These are phyloP conservation scores for Scarus forsteni DNA, from an alignment of 2,797 vertebrate genomes.

Conservation along the genomic window DNA sequence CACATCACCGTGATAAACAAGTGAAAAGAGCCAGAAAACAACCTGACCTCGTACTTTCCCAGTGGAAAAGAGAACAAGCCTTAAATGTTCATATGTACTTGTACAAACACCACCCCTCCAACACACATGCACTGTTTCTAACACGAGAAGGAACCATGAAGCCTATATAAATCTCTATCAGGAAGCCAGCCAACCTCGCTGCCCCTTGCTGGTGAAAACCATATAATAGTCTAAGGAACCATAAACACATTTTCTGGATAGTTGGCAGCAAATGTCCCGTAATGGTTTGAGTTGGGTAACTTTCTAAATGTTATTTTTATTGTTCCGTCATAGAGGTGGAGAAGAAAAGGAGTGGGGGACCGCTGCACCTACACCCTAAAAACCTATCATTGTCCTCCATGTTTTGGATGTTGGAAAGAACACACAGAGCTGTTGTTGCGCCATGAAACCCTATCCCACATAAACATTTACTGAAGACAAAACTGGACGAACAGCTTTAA, in stretches of 20 bases:
- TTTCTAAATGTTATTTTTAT: slow-evolving; percentile 80
- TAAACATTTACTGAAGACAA: slow-evolving; percentile 65
- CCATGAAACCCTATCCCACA: slow-evolving; percentile 50
- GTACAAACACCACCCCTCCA: slow-evolving; percentile 30
- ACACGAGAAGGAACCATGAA: slow-evolving; percentile 61
- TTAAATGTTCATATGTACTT: slow-evolving; percentile 46
- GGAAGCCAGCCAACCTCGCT: slow-evolving; percentile 76
- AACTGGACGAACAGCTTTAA: slow-evolving; percentile 70
- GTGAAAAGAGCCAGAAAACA: slow-evolving; percentile 33
- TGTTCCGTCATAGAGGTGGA: slow-evolving; percentile 54
- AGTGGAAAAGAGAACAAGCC: slow-evolving; percentile 56
- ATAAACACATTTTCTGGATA: slow-evolving; percentile 86
- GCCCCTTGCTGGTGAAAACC: slow-evolving; percentile 78
- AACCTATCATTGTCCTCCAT: slow-evolving; percentile 23
- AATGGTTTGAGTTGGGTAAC: slow-evolving; percentile 76
- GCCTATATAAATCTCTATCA: slow-evolving; percentile 85
- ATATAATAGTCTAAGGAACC: slow-evolving; percentile 80
- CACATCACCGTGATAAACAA: slow-evolving; percentile 20
- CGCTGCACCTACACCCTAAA: slow-evolving; percentile 46
- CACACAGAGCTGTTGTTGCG: slow-evolving; percentile 45
- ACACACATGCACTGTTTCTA: slow-evolving; percentile 43
- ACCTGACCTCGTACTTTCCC: slow-evolving; percentile 49
- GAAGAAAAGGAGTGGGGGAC: slow-evolving; percentile 23
- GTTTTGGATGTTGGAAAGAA: slow-evolving; percentile 41
- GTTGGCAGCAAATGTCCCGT: slow-evolving; percentile 84